Conservation (phyloP, 2,797 vertebrate species). For the Erethizon dorsatum region DNA sequence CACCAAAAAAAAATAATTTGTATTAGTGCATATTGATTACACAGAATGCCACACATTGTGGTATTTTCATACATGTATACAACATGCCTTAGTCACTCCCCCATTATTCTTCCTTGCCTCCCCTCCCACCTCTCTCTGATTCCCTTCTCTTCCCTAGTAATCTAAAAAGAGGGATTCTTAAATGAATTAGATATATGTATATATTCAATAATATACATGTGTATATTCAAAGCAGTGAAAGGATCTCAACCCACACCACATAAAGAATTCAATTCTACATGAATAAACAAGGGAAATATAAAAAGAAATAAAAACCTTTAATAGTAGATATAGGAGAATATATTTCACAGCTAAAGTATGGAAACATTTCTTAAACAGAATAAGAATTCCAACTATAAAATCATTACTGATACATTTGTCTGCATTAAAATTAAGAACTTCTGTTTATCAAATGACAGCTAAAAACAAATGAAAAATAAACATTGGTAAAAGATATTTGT, state of each 20-base stretch:
- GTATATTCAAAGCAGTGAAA: neutral
- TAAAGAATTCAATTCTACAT: conserved; percentile 10
- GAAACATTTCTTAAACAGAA: conserved; percentile 21
- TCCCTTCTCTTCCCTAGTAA: neutral
- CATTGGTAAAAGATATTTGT: conserved; percentile 24
- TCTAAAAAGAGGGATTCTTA: neutral
- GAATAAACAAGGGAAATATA: neutral
- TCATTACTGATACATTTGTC: conserved; percentile 3
- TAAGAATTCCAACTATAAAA: conserved; percentile 26
- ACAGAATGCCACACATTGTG: neutral
- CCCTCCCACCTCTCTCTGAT: neutral
- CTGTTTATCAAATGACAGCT: neutral
- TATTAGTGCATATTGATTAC: neutral
- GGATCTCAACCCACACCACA: neutral
- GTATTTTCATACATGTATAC: neutral
- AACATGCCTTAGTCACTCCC: neutral
- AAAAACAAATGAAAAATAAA: conserved; percentile 28
- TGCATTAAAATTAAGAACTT: neutral
- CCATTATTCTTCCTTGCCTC: neutral
- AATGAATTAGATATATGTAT: neutral
- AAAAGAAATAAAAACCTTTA: conserved; percentile 24
- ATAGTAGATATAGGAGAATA: neutral
- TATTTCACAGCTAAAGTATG: neutral
- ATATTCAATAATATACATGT: neutral
- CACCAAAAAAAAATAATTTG: neutral